Conservation (phyloP, 1,140 invertebrate species). For the Cherax destructor region DNA sequence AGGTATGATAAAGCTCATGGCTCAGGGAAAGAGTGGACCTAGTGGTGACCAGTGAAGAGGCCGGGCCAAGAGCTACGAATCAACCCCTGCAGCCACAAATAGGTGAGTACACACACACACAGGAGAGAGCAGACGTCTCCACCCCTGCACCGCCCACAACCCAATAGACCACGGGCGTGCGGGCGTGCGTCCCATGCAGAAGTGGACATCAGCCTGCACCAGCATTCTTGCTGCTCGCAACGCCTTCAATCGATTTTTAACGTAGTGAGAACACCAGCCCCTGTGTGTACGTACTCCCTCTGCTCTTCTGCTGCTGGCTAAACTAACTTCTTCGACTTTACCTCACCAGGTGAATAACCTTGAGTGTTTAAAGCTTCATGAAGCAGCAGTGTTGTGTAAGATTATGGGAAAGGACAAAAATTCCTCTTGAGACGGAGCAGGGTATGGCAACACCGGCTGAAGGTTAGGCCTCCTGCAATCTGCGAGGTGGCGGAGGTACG, state of each 20-base stretch:
- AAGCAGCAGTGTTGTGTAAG: too few relatives aligned
- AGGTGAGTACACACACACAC: too few relatives aligned
- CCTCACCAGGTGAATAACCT: too few relatives aligned
- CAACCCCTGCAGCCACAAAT: neutral
- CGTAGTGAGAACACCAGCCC: neutral
- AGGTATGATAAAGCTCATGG: too few relatives aligned
- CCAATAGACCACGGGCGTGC: neutral
- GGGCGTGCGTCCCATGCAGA: conserved; percentile 6
- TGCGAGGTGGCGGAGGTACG: conserved; percentile 25
- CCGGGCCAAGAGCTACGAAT: too few relatives aligned
- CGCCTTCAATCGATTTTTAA: conserved; percentile 41
- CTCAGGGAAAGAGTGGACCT: too few relatives aligned
- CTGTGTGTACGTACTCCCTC: neutral
- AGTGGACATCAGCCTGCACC: conserved; percentile 35
- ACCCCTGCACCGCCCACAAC: neutral
- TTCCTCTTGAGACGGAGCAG: neutral
- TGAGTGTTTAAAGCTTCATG: too few relatives aligned
- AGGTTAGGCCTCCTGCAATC: conserved; percentile 44
- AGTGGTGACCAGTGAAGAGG: too few relatives aligned
- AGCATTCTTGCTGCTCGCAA: conserved; percentile 16
- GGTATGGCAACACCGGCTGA: conserved; percentile 20
- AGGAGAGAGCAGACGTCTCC: neutral
- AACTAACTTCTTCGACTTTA: too few relatives aligned
- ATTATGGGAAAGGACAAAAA: neutral
- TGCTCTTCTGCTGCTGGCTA: neutral